A percentile compares a stretch with the other conserved stretches of the same genome.
These are phyloP conservation scores for Monopis laevigella DNA, from an alignment of 2,888 invertebrate species.

Conservation along the genomic window DNA sequence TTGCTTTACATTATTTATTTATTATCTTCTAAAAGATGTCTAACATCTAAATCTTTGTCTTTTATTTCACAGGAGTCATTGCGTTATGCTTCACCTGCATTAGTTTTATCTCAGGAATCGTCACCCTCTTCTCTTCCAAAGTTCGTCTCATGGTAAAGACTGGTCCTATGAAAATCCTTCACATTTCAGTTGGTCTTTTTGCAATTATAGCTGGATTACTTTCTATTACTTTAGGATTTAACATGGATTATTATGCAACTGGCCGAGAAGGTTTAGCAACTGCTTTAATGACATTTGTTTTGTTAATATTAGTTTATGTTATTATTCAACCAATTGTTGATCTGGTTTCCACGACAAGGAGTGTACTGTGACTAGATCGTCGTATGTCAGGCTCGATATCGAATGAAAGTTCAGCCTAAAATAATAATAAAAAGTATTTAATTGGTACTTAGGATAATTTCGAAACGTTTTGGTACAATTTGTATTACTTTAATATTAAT, in stretches of 20 bases:
- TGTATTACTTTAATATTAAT: too few relatives aligned
- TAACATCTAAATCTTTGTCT: not conserved
- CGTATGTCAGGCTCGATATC: slow-evolving; percentile 31
- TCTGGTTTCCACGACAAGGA: slow-evolving; percentile 39
- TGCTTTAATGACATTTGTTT: slow-evolving; percentile 42
- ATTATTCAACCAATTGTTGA: slow-evolving; percentile 46
- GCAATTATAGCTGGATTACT: slow-evolving; percentile 62
- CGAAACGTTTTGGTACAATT: slow-evolving; percentile 25
- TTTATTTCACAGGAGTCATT: slow-evolving; percentile 41
- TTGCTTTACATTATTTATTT: not conserved
- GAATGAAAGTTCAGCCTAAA: slow-evolving; percentile 42
- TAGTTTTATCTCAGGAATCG: slow-evolving; percentile 53
- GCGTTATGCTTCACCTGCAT: slow-evolving; percentile 54
- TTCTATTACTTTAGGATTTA: slow-evolving; percentile 47
- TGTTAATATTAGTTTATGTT: slow-evolving; percentile 37
- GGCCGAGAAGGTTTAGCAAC: slow-evolving; percentile 35
- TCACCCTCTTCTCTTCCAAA: slow-evolving; percentile 59
- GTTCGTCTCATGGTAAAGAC: slow-evolving; percentile 54
- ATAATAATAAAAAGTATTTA: too few relatives aligned
- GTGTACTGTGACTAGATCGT: slow-evolving; percentile 40
- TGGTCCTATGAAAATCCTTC: slow-evolving; percentile 55
- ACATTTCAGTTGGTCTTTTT: slow-evolving; percentile 59
- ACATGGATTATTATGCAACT: slow-evolving; percentile 41
- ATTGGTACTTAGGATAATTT: too few relatives aligned
- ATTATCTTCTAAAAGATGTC: not conserved